Base-by-base conservation (phyloP, 2,888 invertebrate species). In the Phymatocera aterrima region DNA sequence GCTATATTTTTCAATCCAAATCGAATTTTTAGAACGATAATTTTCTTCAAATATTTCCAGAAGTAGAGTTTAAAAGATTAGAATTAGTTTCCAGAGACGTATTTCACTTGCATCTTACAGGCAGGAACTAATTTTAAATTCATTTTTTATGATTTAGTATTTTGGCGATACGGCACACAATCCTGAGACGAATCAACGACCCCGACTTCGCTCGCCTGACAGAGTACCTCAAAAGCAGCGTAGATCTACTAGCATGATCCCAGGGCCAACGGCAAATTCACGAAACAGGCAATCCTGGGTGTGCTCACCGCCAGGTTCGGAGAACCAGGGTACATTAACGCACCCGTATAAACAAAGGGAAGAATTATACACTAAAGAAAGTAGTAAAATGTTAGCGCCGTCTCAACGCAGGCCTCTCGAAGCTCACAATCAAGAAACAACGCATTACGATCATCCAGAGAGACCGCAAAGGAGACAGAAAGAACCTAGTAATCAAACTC, bases 111-210 rank as follows among this genome's bases (percentile, higher is more conserved):
- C n/a, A n/a, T n/a, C n/a, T n/a, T n/a, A n/a, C n/a, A n/a, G n/a
- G n/a, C n/a, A 43, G 15, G 8, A 43, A 43, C 43, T 8, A 43
- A 43, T 15, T 43, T 43, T 43, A n/a, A n/a, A n/a, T n/a, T n/a
- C n/a, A n/a, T 51, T 51, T 51, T 51, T 51, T 5, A 18, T 15
- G 1, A 15, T 51, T 51, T n/a, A 97, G 97, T 97, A 96, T 91
- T 97, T 97, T 91, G 95, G 97, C 84, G 96, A 96, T 89, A 96
- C 97, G 82, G 97, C 97, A 28, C 96, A 97, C 90, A 96, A 97
- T 89, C 97, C 97, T 61, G 95, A 96, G 91, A 95, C 96, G 83
- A 97, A 97, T 91, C 96, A 95, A 89, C 92, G 94, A 80, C 92
- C 92, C 51, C 90, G 91, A 24, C 82, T 90, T 48, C 87, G 88